phyloP scores from a whole-genome alignment of 2,113 vertebrate species.

The Numida meleagris region DNA sequence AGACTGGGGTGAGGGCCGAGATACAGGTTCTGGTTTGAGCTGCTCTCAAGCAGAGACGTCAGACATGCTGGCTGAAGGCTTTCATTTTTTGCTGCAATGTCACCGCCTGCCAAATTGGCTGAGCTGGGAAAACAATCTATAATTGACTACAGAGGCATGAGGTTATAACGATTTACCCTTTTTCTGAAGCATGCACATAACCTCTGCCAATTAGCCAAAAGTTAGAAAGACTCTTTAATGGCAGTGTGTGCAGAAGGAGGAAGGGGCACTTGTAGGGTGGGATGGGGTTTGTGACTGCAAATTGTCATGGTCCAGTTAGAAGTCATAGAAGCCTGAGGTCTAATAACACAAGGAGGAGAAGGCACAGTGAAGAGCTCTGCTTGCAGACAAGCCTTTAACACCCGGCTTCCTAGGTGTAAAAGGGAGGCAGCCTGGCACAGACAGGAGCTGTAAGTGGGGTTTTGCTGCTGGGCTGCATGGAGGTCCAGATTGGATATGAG shows the following conservation, averaged over 20 bases:
- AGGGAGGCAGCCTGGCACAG: background rate
- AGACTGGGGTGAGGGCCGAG: background rate
- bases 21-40: slow-evolving; percentile 54
- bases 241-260: background rate
- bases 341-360: background rate
- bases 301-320: background rate
- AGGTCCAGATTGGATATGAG: too few relatives aligned
- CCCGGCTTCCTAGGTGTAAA: background rate
- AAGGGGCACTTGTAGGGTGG: background rate
- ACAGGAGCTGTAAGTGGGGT: background rate
- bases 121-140: slow-evolving; percentile 64
- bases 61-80: slow-evolving; percentile 23
- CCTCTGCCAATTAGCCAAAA: slow-evolving; percentile 49
- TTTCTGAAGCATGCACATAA: slow-evolving; percentile 40
- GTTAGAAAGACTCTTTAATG: slow-evolving; percentile 27
- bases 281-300: background rate
- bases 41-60: slow-evolving; percentile 44
- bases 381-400: background rate
- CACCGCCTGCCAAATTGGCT: slow-evolving; percentile 32
- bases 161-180: slow-evolving; percentile 61
- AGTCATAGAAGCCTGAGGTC: background rate
- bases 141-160: slow-evolving; percentile 65
- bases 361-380: background rate
- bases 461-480: background rate
- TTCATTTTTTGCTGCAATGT: slow-evolving; percentile 45